Conservation (phyloP, 2,113 vertebrate species). For the Lamprologus ornatipinnis region DNA sequence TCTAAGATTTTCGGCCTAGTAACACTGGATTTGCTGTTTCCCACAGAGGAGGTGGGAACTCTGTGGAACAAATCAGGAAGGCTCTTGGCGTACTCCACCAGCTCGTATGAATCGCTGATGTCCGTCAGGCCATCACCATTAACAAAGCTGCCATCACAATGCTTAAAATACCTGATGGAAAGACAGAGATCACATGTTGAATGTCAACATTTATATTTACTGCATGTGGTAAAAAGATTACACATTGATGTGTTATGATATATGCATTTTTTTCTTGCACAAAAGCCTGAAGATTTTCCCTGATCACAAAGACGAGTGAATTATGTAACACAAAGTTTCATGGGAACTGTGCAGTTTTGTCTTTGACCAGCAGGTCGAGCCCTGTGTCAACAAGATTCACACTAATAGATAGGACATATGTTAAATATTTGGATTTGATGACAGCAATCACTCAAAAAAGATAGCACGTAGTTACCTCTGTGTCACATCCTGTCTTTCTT, state of each 20-base stretch:
- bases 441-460: rapidly evolving
- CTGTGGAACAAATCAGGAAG: neutral
- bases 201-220: neutral
- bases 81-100: neutral
- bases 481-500: neutral
- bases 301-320: neutral
- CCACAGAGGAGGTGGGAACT: neutral
- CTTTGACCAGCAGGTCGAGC: neutral
- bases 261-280: neutral
- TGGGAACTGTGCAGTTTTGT: neutral
- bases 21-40: neutral
- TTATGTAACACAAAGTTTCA: neutral
- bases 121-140: conserved; percentile 8
- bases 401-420: rapidly evolving
- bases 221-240: neutral
- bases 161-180: conserved; percentile 78
- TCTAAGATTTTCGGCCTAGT: neutral
- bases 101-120: neutral
- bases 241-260: neutral
- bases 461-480: neutral
- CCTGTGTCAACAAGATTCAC: neutral
- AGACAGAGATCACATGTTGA: neutral
- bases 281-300: neutral
- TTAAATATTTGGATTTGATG: rapidly evolving
- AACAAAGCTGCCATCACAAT: conserved; percentile 80